Conservation (phyloP, 2,113 vertebrate species). For the Melanerpes formicivorus region DNA sequence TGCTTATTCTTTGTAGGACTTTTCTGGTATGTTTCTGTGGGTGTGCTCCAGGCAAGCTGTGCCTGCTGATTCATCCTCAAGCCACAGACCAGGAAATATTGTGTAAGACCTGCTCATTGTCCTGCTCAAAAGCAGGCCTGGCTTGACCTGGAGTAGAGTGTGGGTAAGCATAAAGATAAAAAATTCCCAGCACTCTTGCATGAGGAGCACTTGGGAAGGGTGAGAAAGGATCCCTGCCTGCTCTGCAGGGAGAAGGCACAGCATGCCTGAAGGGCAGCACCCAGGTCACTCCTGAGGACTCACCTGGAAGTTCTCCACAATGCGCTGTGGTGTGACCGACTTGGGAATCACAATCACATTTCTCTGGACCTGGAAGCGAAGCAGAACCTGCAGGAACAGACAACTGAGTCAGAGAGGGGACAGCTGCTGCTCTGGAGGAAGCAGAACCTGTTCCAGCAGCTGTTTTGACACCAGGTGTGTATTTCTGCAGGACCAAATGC, state of each 20-base stretch:
- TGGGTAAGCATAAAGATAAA: not conserved
- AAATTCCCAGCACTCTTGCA: not conserved
- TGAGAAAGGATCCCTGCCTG: not conserved
- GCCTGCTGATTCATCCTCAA: not conserved
- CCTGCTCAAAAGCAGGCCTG: not conserved
- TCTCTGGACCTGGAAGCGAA: constrained; percentile 90
- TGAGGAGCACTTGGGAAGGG: not conserved
- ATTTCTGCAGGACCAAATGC: not conserved
- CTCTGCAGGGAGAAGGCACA: not conserved
- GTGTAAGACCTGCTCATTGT: not conserved
- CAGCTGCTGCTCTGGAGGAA: not conserved
- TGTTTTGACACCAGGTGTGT: not conserved
- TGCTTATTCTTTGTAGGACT: not conserved
- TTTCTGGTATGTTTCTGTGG: not conserved
- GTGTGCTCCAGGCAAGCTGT: not conserved
- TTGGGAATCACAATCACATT: constrained; percentile 90
- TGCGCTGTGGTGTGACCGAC: constrained; percentile 86
- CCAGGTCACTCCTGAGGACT: not conserved
- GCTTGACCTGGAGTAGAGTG: not conserved
- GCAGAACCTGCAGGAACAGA: constrained; percentile 81
- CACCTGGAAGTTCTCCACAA: constrained; percentile 90
- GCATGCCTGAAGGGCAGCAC: not conserved
- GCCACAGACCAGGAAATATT: not conserved
- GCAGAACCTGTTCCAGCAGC: not conserved
- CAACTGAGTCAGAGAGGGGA: not conserved